These are phyloP conservation scores for Enteromius mattozi DNA, from an alignment of 2,797 vertebrate species.

Conservation along the genomic window DNA sequence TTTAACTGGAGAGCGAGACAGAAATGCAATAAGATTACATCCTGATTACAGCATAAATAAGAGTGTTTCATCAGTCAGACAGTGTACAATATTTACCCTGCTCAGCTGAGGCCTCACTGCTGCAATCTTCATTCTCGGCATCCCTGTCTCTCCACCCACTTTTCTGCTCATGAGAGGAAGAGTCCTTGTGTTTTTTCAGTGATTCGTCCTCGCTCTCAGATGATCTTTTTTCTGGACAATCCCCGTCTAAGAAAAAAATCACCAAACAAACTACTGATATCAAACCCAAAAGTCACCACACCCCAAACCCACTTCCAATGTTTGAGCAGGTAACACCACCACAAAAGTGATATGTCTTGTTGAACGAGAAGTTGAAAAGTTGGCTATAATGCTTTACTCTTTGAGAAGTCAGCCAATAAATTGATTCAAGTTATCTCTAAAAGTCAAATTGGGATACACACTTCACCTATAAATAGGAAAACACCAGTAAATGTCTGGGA, in stretches of 20 bases:
- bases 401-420: background rate
- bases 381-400: background rate
- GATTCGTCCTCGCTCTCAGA: conserved; percentile 92
- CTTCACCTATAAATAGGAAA: background rate
- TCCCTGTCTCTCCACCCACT: conserved; percentile 85
- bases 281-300: background rate
- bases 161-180: conserved; percentile 76
- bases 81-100: conserved; percentile 77
- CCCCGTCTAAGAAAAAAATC: conserved; percentile 72
- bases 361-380: background rate
- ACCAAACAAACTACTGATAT: background rate
- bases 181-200: conserved; percentile 80
- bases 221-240: conserved; percentile 81
- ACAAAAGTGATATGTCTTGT: background rate
- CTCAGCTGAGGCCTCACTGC: conserved; percentile 88
- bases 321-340: background rate
- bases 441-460: background rate
- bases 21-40: background rate
- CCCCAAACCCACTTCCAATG: background rate
- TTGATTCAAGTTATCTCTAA: background rate
- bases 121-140: conserved; percentile 87
- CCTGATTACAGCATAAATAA: background rate
- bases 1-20: conserved; percentile 76
- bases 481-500: background rate
- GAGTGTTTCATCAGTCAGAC: background rate